Evolutionary conservation across 2,797 vertebrate species (phyloP).

Genomic region (Sebastes dallii): DNA sequence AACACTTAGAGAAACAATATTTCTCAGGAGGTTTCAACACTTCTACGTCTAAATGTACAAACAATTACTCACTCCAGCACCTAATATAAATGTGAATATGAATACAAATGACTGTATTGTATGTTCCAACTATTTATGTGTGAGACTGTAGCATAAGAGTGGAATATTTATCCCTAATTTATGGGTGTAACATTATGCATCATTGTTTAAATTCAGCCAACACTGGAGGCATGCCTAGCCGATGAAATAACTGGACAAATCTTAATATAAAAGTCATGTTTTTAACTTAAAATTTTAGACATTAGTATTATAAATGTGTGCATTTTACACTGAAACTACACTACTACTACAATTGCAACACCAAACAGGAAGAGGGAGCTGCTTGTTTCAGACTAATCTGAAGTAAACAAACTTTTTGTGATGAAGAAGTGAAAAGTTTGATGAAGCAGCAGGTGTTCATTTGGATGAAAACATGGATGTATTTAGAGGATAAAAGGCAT

Average conservation of each 20-base stretch:
- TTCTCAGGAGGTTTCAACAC: too few relatives aligned
- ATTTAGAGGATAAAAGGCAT: background rate
- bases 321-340: background rate
- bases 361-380: background rate
- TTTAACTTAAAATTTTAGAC: background rate
- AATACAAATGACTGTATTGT: background rate
- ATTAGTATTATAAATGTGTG: background rate
- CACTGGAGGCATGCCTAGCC: background rate
- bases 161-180: background rate
- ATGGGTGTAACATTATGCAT: background rate
- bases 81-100: background rate
- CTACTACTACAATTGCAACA: background rate
- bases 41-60: background rate
- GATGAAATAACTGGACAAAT: constrained; percentile 4
- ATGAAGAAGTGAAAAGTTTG: background rate
- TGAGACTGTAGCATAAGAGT: background rate
- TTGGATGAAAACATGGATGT: too few relatives aligned
- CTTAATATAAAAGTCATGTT: background rate
- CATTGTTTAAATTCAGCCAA: background rate
- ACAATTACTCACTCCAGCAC: background rate
- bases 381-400: background rate
- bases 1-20: too few relatives aligned
- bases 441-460: background rate
- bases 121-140: background rate
- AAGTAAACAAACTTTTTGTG: background rate